These are phyloP conservation scores for Samia ricini DNA, from an alignment of 1,140 invertebrate genomes.

Conservation along the genomic window DNA sequence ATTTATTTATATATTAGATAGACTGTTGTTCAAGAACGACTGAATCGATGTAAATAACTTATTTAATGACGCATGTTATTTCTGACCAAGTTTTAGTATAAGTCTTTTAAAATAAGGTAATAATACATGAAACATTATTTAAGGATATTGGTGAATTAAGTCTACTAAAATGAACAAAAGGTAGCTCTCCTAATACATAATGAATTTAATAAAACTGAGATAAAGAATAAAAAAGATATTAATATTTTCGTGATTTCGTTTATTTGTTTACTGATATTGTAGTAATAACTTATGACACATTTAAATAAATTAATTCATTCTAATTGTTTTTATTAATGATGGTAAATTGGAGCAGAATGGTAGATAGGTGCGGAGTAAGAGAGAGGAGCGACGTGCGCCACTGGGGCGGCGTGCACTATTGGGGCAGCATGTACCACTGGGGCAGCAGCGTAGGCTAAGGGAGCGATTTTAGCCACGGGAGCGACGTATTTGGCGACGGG, in stretches of 20 bases:
- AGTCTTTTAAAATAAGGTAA: no score
- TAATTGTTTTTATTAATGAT: slow-evolving; percentile 12
- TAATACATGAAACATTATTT: no score
- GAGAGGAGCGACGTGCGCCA: slow-evolving; percentile 14
- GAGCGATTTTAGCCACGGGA: slow-evolving; percentile 55
- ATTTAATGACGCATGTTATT: no score
- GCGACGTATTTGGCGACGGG: slow-evolving; percentile 34
- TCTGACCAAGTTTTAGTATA: no score
- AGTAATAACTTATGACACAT: slow-evolving; percentile 1
- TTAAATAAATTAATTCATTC: slow-evolving; percentile 3
- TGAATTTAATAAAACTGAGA: no score
- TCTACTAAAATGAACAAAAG: no score
- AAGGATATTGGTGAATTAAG: no score
- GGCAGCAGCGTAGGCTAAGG: slow-evolving; percentile 24
- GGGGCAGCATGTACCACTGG: slow-evolving; percentile 23
- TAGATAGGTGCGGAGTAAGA: background rate
- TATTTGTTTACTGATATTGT: background rate
- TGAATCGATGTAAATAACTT: no score
- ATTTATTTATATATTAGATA: no score
- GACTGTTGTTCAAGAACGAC: no score
- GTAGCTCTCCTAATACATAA: no score
- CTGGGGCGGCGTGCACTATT: slow-evolving; percentile 24
- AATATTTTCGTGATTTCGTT: background rate
- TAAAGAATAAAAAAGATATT: background rate
- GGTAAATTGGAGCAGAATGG: slow-evolving; percentile 13